Base-by-base conservation (phyloP, 2,113 vertebrate species). In the Loxodonta africana region DNA sequence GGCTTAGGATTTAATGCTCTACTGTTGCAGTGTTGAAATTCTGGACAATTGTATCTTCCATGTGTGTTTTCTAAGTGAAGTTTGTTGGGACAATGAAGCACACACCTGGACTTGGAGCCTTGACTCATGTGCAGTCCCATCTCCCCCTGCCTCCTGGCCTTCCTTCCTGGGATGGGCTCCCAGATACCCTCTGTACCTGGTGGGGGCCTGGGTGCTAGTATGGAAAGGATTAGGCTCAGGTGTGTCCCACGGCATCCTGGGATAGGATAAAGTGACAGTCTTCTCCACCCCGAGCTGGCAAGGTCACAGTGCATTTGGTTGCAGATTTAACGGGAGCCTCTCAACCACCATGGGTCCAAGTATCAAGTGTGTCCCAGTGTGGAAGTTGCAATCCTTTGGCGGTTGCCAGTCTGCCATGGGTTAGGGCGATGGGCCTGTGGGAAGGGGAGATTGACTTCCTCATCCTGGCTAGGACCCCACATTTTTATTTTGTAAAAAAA, bases 401-500 rank as follows among this genome's bases (percentile, higher is more conserved):
- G 41, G 65, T 60, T 10, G 51, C 41, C 3, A 20, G 0, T 41
- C 76, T 65, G 65, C n/a, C 41, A 41, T 62, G 28, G 15, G 57
- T 33, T 44, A 44, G 74, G 30, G 20, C 63, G 41, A 71, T 51
- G 65, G 86, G 17, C 46, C 14, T 44, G 44, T 33, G 63, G 65
- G 69, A 60, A 91, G 78, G 21, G 17, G 28, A 88, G 53, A 37
- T 5, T 51, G n/a, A 83, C 48, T 73, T 48, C n/a, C 46, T 25
- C 57, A 60, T 23, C 20, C 63, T 21, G 82, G 78, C 37, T 37
- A 48, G n/a, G 60, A 41, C 80, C 15, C 15, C 74, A 41, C 60
- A 11, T 92, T 94, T 96, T 89, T 28, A 67, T 89, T 94, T 88
- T 89, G n/a, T 82, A 71, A 65, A 63, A 63, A 63, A 63, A 21